phyloP scores from a whole-genome alignment of 2,113 vertebrate genomes.

The Nanorana parkeri region DNA sequence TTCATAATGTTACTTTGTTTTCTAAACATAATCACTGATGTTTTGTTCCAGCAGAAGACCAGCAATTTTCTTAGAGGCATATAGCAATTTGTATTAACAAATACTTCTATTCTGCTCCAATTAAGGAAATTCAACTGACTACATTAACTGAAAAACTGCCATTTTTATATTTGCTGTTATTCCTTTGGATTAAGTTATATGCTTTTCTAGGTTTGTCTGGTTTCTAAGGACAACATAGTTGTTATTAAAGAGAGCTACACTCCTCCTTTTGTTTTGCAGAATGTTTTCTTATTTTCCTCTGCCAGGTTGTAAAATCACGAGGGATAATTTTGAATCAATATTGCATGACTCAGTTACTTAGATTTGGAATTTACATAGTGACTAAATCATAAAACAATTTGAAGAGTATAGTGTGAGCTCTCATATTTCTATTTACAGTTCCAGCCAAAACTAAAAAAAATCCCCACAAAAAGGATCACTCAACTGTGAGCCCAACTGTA shows the following conservation, averaged over 20 bases:
- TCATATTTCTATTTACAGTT: constrained; percentile 39
- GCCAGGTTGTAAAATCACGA: not conserved
- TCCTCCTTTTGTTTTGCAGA: constrained; percentile 20
- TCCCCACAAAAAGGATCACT: not conserved
- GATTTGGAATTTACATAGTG: not conserved
- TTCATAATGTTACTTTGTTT: too few relatives aligned
- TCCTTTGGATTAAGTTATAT: not conserved
- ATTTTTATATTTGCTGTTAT: not conserved
- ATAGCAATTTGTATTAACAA: not conserved
- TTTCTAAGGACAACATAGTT: not conserved
- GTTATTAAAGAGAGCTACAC: not conserved
- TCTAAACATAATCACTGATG: not conserved
- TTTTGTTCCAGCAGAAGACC: not conserved
- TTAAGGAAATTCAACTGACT: constrained; percentile 2
- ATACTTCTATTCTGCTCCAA: constrained; percentile 20
- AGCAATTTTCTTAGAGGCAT: not conserved
- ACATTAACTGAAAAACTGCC: constrained; percentile 2
- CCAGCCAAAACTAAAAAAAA: constrained; percentile 19
- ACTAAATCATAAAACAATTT: not conserved
- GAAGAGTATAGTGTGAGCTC: constrained; percentile 4
- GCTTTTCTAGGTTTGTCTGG: not conserved
- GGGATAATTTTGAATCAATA: not conserved
- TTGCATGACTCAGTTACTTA: not conserved
- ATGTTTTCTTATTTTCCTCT: not conserved
- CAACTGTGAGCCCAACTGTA: constrained; percentile 20